Evolutionary conservation across 2,797 vertebrate species (phyloP).

Genomic region (Gambusia yucatana): DNA sequence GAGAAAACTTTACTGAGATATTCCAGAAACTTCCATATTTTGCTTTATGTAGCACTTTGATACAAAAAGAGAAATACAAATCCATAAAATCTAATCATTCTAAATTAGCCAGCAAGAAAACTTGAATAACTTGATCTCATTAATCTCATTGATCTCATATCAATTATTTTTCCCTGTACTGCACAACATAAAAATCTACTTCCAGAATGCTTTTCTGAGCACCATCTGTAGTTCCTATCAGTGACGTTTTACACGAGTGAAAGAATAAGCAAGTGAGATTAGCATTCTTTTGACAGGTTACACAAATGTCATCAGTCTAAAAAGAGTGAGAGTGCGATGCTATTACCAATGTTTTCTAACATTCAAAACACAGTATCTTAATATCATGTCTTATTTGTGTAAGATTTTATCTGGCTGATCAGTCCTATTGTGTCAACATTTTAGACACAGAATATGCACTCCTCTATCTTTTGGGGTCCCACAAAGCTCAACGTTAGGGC

Average conservation of each 20-base stretch:
- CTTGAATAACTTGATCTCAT: background rate
- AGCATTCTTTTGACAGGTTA: constrained; percentile 26
- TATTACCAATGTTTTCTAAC: background rate
- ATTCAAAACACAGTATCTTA: background rate
- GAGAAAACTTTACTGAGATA: background rate
- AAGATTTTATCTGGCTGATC: background rate
- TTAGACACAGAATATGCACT: background rate
- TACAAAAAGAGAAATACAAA: background rate
- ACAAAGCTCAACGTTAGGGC: background rate
- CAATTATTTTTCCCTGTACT: constrained; percentile 21
- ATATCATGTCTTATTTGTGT: background rate
- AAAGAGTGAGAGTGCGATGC: constrained; percentile 9
- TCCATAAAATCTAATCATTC: background rate
- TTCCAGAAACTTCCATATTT: accelerated
- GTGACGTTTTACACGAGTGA: constrained; percentile 20
- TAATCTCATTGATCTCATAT: no score
- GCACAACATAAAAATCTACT: constrained; percentile 19
- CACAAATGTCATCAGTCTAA: constrained; percentile 34
- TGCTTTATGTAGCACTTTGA: background rate
- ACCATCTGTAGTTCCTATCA: background rate
- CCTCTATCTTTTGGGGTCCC: background rate
- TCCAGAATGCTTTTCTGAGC: background rate
- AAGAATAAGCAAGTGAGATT: constrained; percentile 20
- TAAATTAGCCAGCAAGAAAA: background rate
- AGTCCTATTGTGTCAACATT: background rate